Base-by-base conservation (phyloP, 2,113 vertebrate species). In the Diadophis punctatus region DNA sequence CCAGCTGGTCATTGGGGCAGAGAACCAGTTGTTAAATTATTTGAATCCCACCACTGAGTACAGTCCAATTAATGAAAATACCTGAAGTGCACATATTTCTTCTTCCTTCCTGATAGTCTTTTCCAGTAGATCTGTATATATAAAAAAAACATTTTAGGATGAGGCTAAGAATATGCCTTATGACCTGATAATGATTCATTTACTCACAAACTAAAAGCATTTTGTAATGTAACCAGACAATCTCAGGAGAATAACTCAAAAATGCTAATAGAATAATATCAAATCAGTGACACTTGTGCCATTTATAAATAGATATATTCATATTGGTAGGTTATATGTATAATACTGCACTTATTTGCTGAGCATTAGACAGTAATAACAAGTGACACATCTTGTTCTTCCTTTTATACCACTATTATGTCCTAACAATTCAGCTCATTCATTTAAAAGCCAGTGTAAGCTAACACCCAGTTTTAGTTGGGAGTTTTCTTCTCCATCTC, bases 31-130 rank as follows among this genome's bases (percentile, higher is more conserved):
- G 52, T 53, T 52, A 52, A 52, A 52, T 52, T 18, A 53, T 53
- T 53, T 53, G 14, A 53, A 53, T 53, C 52, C 16, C 52, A 53
- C 52, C 52, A 53, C 16, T 53, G 16, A 88, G 2, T 90, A 11
- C 30, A 93, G 93, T 51, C 18, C 86, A 90, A 92, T 80, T 68
- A 88, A 49, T 93, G 89, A 95, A 94, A 93, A 96, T 95, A 99
- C 99, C 98, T 99, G 98, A 20, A 99, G 96, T 95, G 96, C 97
- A 94, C 97, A 97, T 97, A 98, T 97, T 96, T 99, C 98, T 92
- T 99, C 98, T 88, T 99, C 98, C 96, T 97, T 98, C 96, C 96
- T 97, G 86, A 97, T 97, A 89, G 95, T 98, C 96, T 97, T 98
- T 95, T 98, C 98, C 94, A 98, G 93, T 49, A 99, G 96, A 93